Percentiles rank a stretch among this genome's conserved stretches.
These are phyloP conservation scores for Ophthalmolycus amberensis DNA, from an alignment of 2,113 vertebrate genomes.

Conservation along the genomic window DNA sequence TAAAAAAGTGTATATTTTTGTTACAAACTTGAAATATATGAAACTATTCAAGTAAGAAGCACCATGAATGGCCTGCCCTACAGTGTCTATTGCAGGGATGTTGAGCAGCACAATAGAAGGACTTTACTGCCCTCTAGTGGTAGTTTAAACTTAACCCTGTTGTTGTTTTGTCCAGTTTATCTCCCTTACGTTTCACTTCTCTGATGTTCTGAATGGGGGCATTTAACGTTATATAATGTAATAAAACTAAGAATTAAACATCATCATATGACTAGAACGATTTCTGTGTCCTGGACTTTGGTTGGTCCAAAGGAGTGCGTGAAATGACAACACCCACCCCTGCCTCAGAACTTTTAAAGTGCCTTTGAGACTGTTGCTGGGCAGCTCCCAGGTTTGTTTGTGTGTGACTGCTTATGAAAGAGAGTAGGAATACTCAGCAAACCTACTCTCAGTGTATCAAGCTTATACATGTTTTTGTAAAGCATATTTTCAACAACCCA, in stretches of 20 bases:
- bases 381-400: not conserved
- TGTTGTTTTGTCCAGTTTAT: not conserved
- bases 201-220: not conserved
- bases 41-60: not conserved
- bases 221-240: not conserved
- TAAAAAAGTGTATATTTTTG: not conserved
- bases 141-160: not conserved
- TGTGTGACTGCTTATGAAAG: not conserved
- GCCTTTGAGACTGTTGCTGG: not conserved
- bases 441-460: not conserved
- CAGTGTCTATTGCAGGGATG: too few species aligned
- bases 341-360: not conserved
- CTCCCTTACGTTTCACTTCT: constrained; percentile 18
- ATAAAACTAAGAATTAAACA: not conserved
- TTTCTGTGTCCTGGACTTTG: not conserved
- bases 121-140: constrained; percentile 57
- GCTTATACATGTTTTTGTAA: not conserved
- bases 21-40: not conserved
- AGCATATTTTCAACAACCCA: not conserved
- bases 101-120: too few species aligned
- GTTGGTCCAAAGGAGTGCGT: not conserved
- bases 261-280: not conserved
- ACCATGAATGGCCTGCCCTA: not conserved
- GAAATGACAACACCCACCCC: not conserved
- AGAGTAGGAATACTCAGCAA: not conserved